A percentile compares a stretch with the other conserved stretches of the same genome.
phyloP scores from a whole-genome alignment of 1,140 invertebrate species.

The Hycleus cichorii region DNA sequence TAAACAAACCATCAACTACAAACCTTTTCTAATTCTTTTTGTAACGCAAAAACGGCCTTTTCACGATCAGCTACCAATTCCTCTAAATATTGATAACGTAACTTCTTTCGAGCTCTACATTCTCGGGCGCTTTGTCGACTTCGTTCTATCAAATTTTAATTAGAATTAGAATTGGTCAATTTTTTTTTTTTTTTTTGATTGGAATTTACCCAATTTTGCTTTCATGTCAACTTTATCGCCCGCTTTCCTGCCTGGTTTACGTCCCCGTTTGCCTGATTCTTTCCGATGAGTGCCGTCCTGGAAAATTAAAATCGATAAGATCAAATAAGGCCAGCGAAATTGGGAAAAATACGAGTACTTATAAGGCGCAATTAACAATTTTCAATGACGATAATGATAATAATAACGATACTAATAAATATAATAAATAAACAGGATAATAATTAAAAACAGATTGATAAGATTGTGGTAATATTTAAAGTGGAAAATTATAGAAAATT shows the following conservation, averaged over 20 bases:
- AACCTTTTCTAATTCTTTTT: constrained; percentile 88
- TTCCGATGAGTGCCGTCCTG: constrained; percentile 58
- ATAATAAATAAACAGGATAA: too few relatives aligned
- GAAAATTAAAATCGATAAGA: constrained; percentile 18
- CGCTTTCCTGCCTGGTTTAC: constrained; percentile 80
- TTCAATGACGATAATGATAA: too few relatives aligned
- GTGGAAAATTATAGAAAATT: too few relatives aligned
- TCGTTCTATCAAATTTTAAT: constrained; percentile 58
- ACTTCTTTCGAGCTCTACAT: constrained; percentile 92
- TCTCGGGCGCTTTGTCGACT: constrained; percentile 95
- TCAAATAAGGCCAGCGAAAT: too few relatives aligned
- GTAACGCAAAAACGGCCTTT: constrained; percentile 82
- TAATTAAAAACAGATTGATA: too few relatives aligned
- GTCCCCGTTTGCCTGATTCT: constrained; percentile 76
- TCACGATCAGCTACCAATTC: constrained; percentile 90
- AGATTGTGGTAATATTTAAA: too few relatives aligned
- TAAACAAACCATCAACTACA: not conserved
- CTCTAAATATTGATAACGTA: constrained; percentile 95
- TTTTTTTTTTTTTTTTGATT: not conserved
- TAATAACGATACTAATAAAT: too few relatives aligned
- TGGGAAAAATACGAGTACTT: too few relatives aligned
- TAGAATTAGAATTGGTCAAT: not conserved
- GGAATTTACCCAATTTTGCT: constrained; percentile 73
- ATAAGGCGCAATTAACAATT: too few relatives aligned
- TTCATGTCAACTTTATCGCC: constrained; percentile 89